A percentile compares a stretch with the other conserved stretches of the same genome.
phyloP scores from a whole-genome alignment of 1,140 invertebrate genomes.

The Acromyrmex heyeri region DNA sequence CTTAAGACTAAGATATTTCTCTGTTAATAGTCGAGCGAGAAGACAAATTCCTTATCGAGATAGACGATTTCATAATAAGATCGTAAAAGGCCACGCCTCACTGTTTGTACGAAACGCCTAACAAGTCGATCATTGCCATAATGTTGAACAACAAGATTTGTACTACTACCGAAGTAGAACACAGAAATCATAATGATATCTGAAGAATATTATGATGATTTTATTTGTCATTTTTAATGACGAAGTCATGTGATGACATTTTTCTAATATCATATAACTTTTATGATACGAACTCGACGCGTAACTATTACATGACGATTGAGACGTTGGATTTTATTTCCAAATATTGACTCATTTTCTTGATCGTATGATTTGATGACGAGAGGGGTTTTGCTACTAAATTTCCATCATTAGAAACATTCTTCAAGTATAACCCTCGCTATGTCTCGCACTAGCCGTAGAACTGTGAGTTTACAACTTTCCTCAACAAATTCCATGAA shows the following conservation, averaged over 20 bases:
- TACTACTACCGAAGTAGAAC: background rate
- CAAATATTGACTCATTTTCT: background rate
- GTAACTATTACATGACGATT: background rate
- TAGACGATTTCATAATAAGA: background rate
- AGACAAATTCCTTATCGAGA: background rate
- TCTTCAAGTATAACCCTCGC: constrained; percentile 8
- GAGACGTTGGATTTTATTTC: background rate
- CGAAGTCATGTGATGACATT: too few species aligned
- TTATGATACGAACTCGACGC: background rate
- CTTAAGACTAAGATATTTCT: background rate
- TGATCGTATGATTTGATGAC: background rate
- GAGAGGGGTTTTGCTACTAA: background rate
- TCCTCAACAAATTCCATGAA: constrained; percentile 76
- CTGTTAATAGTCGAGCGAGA: background rate
- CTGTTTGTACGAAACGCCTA: background rate
- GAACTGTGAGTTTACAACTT: constrained; percentile 60
- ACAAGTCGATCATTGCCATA: background rate
- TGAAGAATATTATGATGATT: too few species aligned
- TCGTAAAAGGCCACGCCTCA: background rate
- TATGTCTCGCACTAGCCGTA: constrained; percentile 25
- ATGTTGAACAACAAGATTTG: background rate
- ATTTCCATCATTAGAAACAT: constrained; percentile 58
- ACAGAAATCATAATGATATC: too few species aligned
- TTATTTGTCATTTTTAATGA: too few species aligned
- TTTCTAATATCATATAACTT: too few species aligned